Conservation (phyloP, 2,113 vertebrate genomes). For the Bufo bufo region DNA sequence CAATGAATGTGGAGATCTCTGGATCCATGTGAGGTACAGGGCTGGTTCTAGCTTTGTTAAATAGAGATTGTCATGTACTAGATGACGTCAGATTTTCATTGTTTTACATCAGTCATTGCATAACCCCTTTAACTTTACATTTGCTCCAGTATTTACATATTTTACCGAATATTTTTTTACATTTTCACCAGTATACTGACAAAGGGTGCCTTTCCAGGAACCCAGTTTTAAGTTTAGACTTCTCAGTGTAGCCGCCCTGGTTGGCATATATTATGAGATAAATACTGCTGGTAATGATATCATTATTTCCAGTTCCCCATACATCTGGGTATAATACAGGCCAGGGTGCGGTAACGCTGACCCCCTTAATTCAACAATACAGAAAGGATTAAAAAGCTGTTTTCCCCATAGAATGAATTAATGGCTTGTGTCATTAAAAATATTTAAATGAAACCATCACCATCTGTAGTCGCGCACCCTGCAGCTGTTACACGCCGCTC, state of each 20-base stretch:
- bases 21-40: too few relatives aligned
- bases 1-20: too few relatives aligned
- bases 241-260: background rate
- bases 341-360: background rate
- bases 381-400: conserved; percentile 37
- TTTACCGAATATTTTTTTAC: background rate
- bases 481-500: conserved; percentile 37
- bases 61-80: too few relatives aligned
- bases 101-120: too few relatives aligned
- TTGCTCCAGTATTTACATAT: background rate
- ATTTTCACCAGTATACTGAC: background rate
- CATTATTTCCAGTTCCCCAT: conserved; percentile 17
- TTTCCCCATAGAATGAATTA: conserved; percentile 55
- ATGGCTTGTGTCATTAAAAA: conserved; percentile 50
- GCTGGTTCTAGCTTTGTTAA: too few relatives aligned
- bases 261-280: conserved; percentile 1
- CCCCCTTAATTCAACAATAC: conserved; percentile 36
- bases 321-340: conserved; percentile 39
- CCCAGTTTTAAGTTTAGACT: background rate
- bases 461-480: conserved; percentile 45
- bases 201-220: background rate
- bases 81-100: too few relatives aligned
- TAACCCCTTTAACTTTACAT: too few relatives aligned
- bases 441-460: conserved; percentile 49
- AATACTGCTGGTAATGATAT: conserved; percentile 28